Evolutionary conservation across 2,113 vertebrate genomes (phyloP), one percentile per base, ranked within the genome.

Genomic region (Ophthalmolycus amberensis): DNA sequence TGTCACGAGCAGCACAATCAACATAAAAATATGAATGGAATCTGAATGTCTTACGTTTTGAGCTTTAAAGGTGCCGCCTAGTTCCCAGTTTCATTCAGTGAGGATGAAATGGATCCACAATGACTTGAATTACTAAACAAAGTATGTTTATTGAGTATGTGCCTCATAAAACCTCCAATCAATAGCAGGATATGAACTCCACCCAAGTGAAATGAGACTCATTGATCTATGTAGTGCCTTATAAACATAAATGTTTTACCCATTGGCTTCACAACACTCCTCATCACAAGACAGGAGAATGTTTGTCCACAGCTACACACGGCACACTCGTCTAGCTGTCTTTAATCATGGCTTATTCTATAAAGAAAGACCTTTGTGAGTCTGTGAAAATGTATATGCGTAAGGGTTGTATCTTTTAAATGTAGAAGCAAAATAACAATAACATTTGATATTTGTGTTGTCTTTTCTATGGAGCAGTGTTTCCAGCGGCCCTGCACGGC

Each of bases 401-500:
- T 71, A 10, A 58, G 22, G 9, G 9, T 34, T 27, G 11, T 4
- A 15, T 54, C 27, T 27, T 46, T 46, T 12, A 52, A 38, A 6
- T 66, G n/a, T 27, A 12, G 20, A 72, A 54, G 50, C 16, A 40
- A 58, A 71, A 54, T 46, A 22, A 16, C 48, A 16, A 3, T 38
- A 38, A 20, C 11, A 54, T 27, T 34, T 12, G 1, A 46, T 73
- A 4, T 15, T 18, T 75, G 20, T 64, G 34, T 76, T 20, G 18
- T 76, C 7, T 56, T 38, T 50, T 11, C 34, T 16, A n/a, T 4
- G 29, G 48, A 76, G 8, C 72, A 29, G 29, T 42, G 64, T 56
- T 59, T 72, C 40, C 75, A 27, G 56, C 27, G 40, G 58, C 20
- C 15, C 60, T 48, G 40, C 69, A 34, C 34, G 65, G 65, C 54